Percentiles rank a stretch among this genome's conserved stretches.
Conservation (phyloP, 2,888 invertebrate genomes). For the Uloborus plumipes region DNA sequence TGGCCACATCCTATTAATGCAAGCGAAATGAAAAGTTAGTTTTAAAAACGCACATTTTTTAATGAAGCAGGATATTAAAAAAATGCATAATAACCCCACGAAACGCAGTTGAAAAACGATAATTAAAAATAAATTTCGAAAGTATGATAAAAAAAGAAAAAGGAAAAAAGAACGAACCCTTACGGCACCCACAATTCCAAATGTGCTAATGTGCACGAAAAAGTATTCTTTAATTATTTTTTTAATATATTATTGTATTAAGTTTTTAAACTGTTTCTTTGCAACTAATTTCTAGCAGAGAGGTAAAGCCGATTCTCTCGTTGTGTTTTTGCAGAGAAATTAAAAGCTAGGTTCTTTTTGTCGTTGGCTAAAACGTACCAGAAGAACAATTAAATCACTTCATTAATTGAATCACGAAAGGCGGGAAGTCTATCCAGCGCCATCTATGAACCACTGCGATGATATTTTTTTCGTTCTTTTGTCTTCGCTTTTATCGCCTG, state of each 20-base stretch:
- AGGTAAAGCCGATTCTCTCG: conserved; percentile 1
- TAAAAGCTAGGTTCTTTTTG: conserved; percentile 45
- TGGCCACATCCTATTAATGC: conserved; percentile 45
- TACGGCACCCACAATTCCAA: conserved; percentile 8
- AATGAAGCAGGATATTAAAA: conserved; percentile 42
- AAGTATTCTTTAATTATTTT: conserved; percentile 58
- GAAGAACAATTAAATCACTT: conserved; percentile 63
- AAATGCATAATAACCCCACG: conserved; percentile 54
- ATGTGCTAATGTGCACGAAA: conserved; percentile 43
- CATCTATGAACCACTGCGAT: conserved; percentile 31
- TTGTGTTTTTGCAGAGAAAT: conserved; percentile 53
- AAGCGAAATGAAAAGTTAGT: conserved; percentile 56
- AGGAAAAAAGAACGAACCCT: conserved; percentile 19
- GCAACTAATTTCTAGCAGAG: conserved; percentile 50
- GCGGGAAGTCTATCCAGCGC: conserved; percentile 42
- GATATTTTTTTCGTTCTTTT: conserved; percentile 39
- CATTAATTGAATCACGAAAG: conserved; percentile 64
- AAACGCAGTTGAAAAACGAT: conserved; percentile 59
- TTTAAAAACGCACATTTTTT: conserved; percentile 62
- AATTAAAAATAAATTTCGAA: conserved; percentile 62
- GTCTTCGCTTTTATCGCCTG: conserved; percentile 35
- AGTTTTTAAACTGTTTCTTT: conserved; percentile 65
- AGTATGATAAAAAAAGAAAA: conserved; percentile 25
- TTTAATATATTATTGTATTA: conserved; percentile 62
- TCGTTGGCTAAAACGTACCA: conserved; percentile 46